These are phyloP conservation scores for Passerina amoena DNA, from an alignment of 2,113 vertebrate species.

Conservation along the genomic window DNA sequence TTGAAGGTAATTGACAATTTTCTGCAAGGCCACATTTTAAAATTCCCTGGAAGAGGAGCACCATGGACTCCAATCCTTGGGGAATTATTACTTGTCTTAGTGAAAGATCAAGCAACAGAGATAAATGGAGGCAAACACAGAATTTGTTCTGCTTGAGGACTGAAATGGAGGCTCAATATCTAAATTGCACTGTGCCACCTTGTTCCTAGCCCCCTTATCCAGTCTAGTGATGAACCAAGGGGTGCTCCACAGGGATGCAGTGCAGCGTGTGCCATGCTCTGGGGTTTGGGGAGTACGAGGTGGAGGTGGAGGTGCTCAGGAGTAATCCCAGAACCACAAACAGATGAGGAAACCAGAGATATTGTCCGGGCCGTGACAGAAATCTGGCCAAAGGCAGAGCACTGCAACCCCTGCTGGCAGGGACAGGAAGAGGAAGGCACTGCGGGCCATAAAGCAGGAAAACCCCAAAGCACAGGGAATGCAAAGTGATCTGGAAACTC, in stretches of 20 bases:
- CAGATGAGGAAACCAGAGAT: background rate
- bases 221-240: background rate
- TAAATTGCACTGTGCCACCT: background rate
- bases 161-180: background rate
- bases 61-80: fast-evolving
- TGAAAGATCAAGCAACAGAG: background rate
- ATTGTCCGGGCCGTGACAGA: background rate
- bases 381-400: background rate
- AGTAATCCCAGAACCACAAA: background rate
- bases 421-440: background rate
- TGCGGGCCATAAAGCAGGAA: background rate
- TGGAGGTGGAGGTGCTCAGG: no score
- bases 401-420: background rate
- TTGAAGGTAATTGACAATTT: background rate
- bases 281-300: background rate
- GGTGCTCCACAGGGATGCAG: background rate
- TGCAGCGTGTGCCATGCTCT: fast-evolving
- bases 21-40: background rate
- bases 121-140: background rate
- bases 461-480: background rate
- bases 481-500: background rate
- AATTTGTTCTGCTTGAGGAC: background rate
- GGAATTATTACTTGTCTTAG: background rate
- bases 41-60: background rate
- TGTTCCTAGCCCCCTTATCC: background rate